Evolutionary conservation across 2,888 invertebrate species (phyloP).

Genomic region (Priocnemis perturbator): DNA sequence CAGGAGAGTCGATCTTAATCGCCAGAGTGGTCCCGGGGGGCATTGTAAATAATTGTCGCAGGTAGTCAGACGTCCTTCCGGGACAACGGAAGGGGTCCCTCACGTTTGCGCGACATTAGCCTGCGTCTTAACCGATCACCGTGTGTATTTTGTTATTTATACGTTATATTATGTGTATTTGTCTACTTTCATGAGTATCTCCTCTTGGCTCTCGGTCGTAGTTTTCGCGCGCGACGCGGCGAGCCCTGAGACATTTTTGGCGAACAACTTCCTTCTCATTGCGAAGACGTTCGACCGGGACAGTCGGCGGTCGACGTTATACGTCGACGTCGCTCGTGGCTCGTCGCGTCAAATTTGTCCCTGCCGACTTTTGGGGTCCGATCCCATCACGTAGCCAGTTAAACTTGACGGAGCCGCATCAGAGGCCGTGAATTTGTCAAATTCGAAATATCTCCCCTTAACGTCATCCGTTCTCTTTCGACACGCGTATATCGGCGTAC

Average conservation of each 20-base stretch:
- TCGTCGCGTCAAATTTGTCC: constrained; percentile 14
- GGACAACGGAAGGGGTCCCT: constrained; percentile 16
- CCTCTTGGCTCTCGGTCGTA: constrained; percentile 10
- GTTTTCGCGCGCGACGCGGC: constrained; percentile 5
- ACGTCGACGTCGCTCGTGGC: constrained; percentile 33
- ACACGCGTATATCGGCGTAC: too few species aligned
- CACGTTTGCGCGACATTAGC: constrained; percentile 15
- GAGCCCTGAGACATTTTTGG: constrained; percentile 10
- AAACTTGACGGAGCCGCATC: too few species aligned
- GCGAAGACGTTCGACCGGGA: constrained; percentile 7
- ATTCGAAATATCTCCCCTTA: too few species aligned
- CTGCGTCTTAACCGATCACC: constrained; percentile 36
- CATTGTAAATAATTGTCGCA: constrained; percentile 53
- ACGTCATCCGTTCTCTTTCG: too few species aligned
- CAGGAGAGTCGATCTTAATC: not conserved
- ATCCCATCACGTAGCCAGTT: too few species aligned
- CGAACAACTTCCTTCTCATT: not conserved
- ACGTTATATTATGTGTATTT: constrained; percentile 19
- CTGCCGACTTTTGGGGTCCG: too few species aligned
- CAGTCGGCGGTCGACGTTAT: constrained; percentile 29
- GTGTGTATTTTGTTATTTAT: constrained; percentile 45
- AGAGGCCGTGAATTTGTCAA: too few species aligned
- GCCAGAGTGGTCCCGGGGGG: constrained; percentile 37
- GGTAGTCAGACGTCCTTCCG: constrained; percentile 52
- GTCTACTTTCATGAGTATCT: constrained; percentile 24